Base-by-base conservation (phyloP, 2,113 vertebrate species). In the Anarrhichthys ocellatus region DNA sequence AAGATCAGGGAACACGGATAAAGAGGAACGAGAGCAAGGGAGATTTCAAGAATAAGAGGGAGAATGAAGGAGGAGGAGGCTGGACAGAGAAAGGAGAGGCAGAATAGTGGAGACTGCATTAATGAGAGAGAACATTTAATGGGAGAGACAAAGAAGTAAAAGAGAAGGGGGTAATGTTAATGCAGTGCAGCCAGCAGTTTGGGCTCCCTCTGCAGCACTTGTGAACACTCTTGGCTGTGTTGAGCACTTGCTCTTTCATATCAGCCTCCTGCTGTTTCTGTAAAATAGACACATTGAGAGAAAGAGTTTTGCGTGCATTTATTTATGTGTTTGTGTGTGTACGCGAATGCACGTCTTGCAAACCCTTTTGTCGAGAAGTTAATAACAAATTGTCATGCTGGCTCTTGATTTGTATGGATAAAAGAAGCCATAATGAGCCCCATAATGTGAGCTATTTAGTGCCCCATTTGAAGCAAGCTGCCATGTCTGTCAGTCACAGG, bases 211-310 rank as follows among this genome's bases (percentile, higher is more conserved):
- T 82, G 90, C 87, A 91, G 73, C 76, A 82, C 88, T 89, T 80
- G 85, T 87, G 84, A 92, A 71, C 82, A 70, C 81, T 88, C 61
- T 73, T 87, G 78, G 73, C 88, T 89, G 87, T 48, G 85, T 80
- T 63, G 86, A 89, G 82, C 72, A 59, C 77, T 85, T 48, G 65
- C 72, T 80, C 87, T 87, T 91, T 91, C 70, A 76, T 84, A 90
- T 91, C 87, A 87, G 73, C 88, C 87, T 89, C 89, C 88, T 76
- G 89, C 90, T 92, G 88, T 63, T 76, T 69, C 89, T 88, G 87
- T 80, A 86, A 88, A 76, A 38, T 83, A 66, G 73, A 88, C 32
- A 76, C 68, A 40, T 40, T 59, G 86, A 82, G 75, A 78, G 52
- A 56, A 73, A 83, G 72, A 67, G 46, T 78, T 78, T 68, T 73